Base-by-base conservation (phyloP, 2,888 invertebrate genomes). In the Muscina levida region DNA sequence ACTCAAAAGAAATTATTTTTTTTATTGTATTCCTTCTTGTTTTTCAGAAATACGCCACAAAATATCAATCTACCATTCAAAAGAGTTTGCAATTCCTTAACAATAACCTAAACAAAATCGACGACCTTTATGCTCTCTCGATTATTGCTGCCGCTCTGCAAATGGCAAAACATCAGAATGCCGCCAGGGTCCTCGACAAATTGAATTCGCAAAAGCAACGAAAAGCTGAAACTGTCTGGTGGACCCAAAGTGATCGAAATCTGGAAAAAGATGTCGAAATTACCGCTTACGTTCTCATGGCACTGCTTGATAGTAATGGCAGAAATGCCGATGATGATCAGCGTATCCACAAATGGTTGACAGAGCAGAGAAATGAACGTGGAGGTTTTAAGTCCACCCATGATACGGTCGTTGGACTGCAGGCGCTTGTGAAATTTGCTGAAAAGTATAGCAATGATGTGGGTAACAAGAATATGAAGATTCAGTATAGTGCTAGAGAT, bases 211-310 rank as follows among this genome's bases (percentile, higher is more conserved):
- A 90, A 91, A 83, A 89, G 91, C 1, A 92, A 91, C 19, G 3
- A 31, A 88, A 91, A 65, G 91, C 79, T 5, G 94, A 93, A 48
- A 91, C 92, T 85, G 94, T 94, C 85, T 96, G 95, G 94, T 97
- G 97, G 97, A 93, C 93, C 1, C 17, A 44, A 17, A 13, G 5
- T 5, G 65, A 57, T 68, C 37, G 22, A 0, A 68, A 26, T 11
- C 11, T 6, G 19, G 48, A 31, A 13, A 68, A 94, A 0, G 85
- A 87, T 83, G 91, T 97, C 4, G 95, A 96, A 89, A 95, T 96
- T 84, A 97, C 97, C 0, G 94, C 97, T 0, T 98, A 97, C 90
- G 95, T 94, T 3, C 91, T 98, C 73, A 91, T 97, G 74, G 93
- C 96, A 0, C 85, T 93, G 37, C 91, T 91, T 82, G 87, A 57